Evolutionary conservation across 1,140 invertebrate genomes (phyloP), one percentile per base, ranked within the genome.

Genomic region (Solenopsis invicta): DNA sequence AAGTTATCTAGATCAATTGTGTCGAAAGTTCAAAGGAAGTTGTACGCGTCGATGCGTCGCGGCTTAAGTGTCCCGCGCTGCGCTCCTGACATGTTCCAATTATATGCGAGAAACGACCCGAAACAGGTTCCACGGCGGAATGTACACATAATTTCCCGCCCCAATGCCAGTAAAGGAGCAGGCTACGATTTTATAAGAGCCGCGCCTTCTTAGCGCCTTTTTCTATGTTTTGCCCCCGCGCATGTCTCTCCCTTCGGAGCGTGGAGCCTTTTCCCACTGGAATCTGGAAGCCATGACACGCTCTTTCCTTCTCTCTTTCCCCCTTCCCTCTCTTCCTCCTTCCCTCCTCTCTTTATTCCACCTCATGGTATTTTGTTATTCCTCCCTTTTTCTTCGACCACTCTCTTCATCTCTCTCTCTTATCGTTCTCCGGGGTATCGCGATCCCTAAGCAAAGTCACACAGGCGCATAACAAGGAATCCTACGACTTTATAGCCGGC

Each of bases 171-270:
- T 94, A 94, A 94, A 94, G 91, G 92, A 92, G 91, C 93, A 77
- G 91, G 87, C 92, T 91, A 92, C 92, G 91, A 94, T 94, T 94
- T 94, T 94, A 94, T 93, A 94, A 94, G 92, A 92, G 92, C 93
- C 92, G 93, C 93, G 91, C 93, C 93, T 94, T 94, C 93, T 93
- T 92, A 93, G 77, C 92, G 93, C 91, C 93, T 93, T 93, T 92
- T 93, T 93, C 91, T 91, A 54, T 74, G 87, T 92, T 92, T 92
- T 91, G 75, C 62, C 59, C 72, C 72, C 67, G 64, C 45, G 45
- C 52, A 56, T 61, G 67, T 87, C 77, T 88, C 86, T 72, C 85
- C 72, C 64, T 24, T 37, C 54, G 29, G 21, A 37, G 9, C 16
- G 24, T 29, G 1, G 52, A 59, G 45, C 13, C 87, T 87, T 88